Base-by-base conservation (phyloP, 2,888 invertebrate genomes). In the Drosophila bunnanda region DNA sequence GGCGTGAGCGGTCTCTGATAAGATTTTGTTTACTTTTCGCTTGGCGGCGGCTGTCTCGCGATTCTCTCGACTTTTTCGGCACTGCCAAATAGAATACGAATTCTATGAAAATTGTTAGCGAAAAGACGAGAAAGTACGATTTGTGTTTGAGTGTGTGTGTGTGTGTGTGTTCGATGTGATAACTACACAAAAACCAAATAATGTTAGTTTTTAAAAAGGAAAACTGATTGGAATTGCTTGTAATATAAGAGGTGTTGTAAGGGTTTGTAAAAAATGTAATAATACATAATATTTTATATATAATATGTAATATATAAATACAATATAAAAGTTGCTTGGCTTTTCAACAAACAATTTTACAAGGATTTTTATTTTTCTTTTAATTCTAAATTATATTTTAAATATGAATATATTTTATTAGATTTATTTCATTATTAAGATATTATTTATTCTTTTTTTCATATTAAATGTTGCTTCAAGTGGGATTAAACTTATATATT, bases 1-100 rank as follows among this genome's bases (percentile, higher is more conserved):
- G 78, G 85, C 77, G 82, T 80, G 85, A 82, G 74, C 72, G 56
- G 43, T 58, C 50, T 36, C 54, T 72, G 72, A 72, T 72, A 72
- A 72, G 72, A 72, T 72, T 72, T 72, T 72, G 73, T 72, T 72
- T 72, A 72, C 72, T 65, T 72, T 72, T 72, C 57, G 61, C 39
- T 50, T 50, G 50, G 65, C 65, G 50, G 65, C 65, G 50, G 62
- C 55, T 70, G 70, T 20, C 46, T 69, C 53, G 69, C 72, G 65
- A 52, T 72, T 72, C 73, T 58, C 57, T 53, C 53, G 57, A 46
- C 28, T 17, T 30, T 69, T 68, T 58, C 50, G 69, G 69, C 68
- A 58, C 34, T 58, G 25, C 52, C 68, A 58, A 69, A 50, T 66
- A 56, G 25, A 34, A 60, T 41, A 52, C 41, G 17, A 28, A 66